Base-by-base conservation (phyloP, 2,797 vertebrate genomes). In the Diplodus sargus region DNA sequence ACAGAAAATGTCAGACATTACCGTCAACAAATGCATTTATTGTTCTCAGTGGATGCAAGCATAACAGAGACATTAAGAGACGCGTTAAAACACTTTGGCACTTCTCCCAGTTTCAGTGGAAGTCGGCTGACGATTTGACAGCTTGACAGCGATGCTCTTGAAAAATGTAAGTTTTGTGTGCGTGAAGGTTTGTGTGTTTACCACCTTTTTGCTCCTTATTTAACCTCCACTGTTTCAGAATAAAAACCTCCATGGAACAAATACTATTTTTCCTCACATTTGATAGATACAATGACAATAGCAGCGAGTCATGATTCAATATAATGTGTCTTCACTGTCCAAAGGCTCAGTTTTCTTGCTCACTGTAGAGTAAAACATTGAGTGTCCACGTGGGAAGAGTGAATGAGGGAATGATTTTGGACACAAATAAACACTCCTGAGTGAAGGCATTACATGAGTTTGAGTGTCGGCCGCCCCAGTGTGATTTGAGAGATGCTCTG, bases 51-150 rank as follows among this genome's bases (percentile, higher is more conserved):
- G 74, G 78, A 72, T 45, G 42, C 39, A 85, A 73, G 69, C 56
- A 63, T 82, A 84, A 71, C 49, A 30, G 57, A 88, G 68, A 80
- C 72, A 72, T 86, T 74, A 86, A 72, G 63, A 65, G 70, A 48
- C 59, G 68, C 42, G 76, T 70, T 81, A 67, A 77, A 85, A 64
- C 68, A 76, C 58, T 34, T 64, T 79, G 85, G 79, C 82, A 12
- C 7, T 1, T 34, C 54, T 85, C 85, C 82, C 63, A 63, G 76
- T 69, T 75, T 70, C 67, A 43, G 34, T 16, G 16, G 60, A 47
- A 39, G 60, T 76, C 76, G 34, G 42, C 66, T 47, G 60, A 79
- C 72, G 69, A 14, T 49, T 64, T 56, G 39, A 74, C 30, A 65
- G 56, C 34, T 54, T 13, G 22, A 64, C 45, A 58, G 42, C 6